phyloP scores from a whole-genome alignment of 30 jellyfish, hydroid and myxozoan genomes.

The Rhopilema esculentum region DNA sequence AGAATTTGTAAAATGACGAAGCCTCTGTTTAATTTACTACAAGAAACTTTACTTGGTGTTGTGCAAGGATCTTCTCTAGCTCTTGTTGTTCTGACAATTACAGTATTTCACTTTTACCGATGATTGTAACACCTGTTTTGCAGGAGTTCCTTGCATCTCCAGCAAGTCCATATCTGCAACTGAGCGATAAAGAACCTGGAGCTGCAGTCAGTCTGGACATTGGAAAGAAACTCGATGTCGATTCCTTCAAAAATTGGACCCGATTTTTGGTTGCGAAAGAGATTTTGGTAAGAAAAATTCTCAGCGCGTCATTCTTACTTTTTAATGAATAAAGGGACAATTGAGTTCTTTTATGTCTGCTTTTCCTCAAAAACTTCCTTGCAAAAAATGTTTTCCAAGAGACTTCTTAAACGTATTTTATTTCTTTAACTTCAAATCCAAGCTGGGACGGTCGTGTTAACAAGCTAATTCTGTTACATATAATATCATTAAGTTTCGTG shows the following conservation, averaged over 20 bases:
- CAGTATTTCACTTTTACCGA: background rate
- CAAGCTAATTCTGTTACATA: background rate
- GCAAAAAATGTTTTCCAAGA: background rate
- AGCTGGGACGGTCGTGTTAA: background rate
- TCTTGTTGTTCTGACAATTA: background rate
- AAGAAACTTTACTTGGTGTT: background rate
- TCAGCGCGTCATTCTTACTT: background rate
- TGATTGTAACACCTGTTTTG: background rate
- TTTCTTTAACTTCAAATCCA: background rate
- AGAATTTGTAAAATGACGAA: too few species aligned
- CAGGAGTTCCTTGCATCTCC: background rate
- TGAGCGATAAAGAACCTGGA: background rate
- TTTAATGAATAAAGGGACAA: too few species aligned
- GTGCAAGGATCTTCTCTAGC: background rate
- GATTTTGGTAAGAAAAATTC: background rate
- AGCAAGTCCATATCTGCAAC: background rate
- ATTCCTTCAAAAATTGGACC: background rate
- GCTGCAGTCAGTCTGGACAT: background rate
- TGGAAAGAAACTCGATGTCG: background rate
- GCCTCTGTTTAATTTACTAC: too few species aligned
- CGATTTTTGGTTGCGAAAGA: background rate
- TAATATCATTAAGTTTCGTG: background rate
- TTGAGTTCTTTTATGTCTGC: background rate
- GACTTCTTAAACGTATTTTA: background rate
- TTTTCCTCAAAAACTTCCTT: background rate